These are phyloP conservation scores for Cheilosia grossa DNA, from an alignment of 2,888 invertebrate species.

Conservation along the genomic window DNA sequence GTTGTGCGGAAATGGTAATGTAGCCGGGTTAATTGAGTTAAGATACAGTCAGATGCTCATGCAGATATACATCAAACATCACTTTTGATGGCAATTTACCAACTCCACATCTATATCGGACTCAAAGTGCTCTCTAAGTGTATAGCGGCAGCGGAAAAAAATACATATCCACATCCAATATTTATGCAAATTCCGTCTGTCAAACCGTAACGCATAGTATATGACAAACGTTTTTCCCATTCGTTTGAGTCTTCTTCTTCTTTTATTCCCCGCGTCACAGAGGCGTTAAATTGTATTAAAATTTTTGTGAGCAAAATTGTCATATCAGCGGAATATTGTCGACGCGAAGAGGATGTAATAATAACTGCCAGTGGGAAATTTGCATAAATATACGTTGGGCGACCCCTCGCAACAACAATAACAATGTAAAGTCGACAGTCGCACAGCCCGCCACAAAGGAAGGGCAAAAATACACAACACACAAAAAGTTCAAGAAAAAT, in stretches of 20 bases:
- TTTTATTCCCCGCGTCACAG: slow-evolving; percentile 50
- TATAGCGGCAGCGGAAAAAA: neutral
- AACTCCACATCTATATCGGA: slow-evolving; percentile 24
- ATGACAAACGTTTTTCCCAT: slow-evolving; percentile 71
- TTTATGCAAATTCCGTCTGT: slow-evolving; percentile 67
- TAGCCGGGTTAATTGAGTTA: slow-evolving; percentile 70
- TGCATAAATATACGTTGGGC: slow-evolving; percentile 55
- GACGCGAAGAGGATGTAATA: slow-evolving; percentile 30
- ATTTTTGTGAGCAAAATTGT: slow-evolving; percentile 66
- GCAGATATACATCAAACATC: slow-evolving; percentile 63
- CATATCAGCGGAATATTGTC: slow-evolving; percentile 66
- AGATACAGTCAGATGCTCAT: slow-evolving; percentile 68
- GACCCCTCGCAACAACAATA: slow-evolving; percentile 19
- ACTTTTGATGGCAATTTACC: slow-evolving; percentile 56
- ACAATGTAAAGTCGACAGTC: slow-evolving; percentile 35
- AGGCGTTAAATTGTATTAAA: slow-evolving; percentile 74
- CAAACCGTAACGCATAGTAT: slow-evolving; percentile 22
- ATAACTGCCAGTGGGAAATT: slow-evolving; percentile 62
- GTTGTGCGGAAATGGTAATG: slow-evolving; percentile 54
- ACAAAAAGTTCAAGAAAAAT: slow-evolving; percentile 1
- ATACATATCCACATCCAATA: slow-evolving; percentile 58
- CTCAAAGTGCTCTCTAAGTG: slow-evolving; percentile 36
- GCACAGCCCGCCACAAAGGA: slow-evolving; percentile 10
- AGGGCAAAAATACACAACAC: slow-evolving; percentile 1
- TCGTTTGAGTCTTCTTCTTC: slow-evolving; percentile 49